Evolutionary conservation across 2,888 invertebrate species (phyloP), one percentile per base, ranked within the genome.

Genomic region (Eupithecia abbreviata): DNA sequence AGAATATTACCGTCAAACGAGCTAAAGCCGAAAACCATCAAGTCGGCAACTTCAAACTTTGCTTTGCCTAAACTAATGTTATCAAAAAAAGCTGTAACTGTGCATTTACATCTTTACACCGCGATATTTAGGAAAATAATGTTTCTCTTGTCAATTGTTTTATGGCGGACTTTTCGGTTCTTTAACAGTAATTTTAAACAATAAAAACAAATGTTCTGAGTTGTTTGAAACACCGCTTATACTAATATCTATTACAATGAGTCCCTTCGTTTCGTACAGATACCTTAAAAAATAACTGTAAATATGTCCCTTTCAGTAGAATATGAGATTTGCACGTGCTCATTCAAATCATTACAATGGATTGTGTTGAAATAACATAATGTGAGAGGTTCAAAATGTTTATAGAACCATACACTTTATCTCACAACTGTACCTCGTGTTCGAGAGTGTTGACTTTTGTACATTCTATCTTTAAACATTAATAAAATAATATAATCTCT

Each of bases 1-100:
- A 77, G 77, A 83, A 83, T 58, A 18, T 18, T 77, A 83, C 91
- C 90, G 90, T 84, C 90, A 87, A 88, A 86, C 85, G 78, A 79
- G n/a, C 51, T 12, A 51, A 5, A 58, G n/a, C 55, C 55, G 7
- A 30, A 12, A 62, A 10, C 30, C 30, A 4, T 18, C 58, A 79
- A 76, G 81, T 47, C 82, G 81, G 82, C 42, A 62, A 76, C 81
- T 76, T 82, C 79, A 81, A 79, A 74, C 51, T 67, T 71, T 55
- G 5, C 47, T 68, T 15, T 65, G 55, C 43, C 62, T 51, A 66
- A 62, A 30, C 12, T 62, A 30, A 62, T 30, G 2, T 43, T 4
- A 62, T 30, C 30, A 62, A 62, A 30, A 47, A 62, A 68, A n/a
- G 0, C 4, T 45, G 0, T 47, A n/a, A 73, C 70, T 74, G 71